These are phyloP conservation scores for Pagetopsis macropterus DNA, from an alignment of 2,797 vertebrate genomes.

Conservation along the genomic window DNA sequence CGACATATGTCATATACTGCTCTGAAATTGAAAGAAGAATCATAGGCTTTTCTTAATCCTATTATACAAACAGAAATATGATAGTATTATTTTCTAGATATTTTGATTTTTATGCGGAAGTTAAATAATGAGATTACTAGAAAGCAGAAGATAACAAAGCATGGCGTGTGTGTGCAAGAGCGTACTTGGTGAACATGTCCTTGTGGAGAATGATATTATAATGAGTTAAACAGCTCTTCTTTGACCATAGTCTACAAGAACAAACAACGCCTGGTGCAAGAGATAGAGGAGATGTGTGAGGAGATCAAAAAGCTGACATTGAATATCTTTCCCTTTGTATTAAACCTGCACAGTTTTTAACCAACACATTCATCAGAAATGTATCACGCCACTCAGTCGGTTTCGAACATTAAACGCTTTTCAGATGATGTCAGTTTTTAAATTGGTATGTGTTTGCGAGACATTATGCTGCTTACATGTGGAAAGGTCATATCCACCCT, in stretches of 20 bases:
- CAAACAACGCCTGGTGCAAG: background rate
- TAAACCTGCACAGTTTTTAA: background rate
- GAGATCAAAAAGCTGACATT: constrained; percentile 1
- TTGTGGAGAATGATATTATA: background rate
- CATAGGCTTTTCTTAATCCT: too few species aligned
- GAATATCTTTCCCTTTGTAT: constrained; percentile 3
- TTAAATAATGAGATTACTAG: background rate
- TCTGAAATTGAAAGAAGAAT: background rate
- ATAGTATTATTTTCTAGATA: background rate
- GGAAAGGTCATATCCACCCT: constrained; percentile 79
- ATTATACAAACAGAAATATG: background rate
- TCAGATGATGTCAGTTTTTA: constrained; percentile 29
- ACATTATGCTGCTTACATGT: constrained; percentile 74
- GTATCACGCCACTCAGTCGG: background rate
- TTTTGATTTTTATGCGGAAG: background rate
- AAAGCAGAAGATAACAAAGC: background rate
- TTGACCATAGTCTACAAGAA: background rate
- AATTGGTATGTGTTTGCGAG: constrained; percentile 27
- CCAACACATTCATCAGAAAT: constrained; percentile 9
- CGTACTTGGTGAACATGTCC: background rate
- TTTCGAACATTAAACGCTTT: constrained; percentile 22
- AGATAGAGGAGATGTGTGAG: constrained; percentile 1
- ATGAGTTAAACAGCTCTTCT: constrained; percentile 10
- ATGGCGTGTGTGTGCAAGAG: background rate
- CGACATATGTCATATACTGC: background rate